phyloP scores from a whole-genome alignment of 2,113 vertebrate species.

The Larimichthys crocea region DNA sequence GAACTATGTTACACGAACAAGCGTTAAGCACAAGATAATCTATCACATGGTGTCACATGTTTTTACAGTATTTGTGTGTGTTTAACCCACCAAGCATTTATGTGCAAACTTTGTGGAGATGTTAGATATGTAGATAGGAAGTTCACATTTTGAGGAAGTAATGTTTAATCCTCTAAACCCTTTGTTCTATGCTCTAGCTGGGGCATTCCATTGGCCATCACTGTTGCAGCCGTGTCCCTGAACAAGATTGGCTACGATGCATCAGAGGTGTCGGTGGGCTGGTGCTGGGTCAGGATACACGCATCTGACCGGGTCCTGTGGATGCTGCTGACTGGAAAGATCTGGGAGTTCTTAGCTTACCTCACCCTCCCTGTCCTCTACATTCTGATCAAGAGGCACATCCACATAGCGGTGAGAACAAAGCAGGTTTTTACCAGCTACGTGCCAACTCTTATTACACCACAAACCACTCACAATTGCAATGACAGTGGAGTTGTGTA shows the following conservation, averaged over 20 bases:
- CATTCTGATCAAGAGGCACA: constrained; percentile 93
- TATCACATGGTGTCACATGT: constrained; percentile 48
- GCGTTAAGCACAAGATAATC: constrained; percentile 20
- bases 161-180: neutral
- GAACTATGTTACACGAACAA: neutral
- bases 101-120: neutral
- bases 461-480: neutral
- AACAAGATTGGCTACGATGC: constrained; percentile 95
- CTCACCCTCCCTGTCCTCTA: constrained; percentile 91
- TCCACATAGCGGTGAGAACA: constrained; percentile 89
- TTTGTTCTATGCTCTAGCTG: constrained; percentile 83
- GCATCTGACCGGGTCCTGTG: constrained; percentile 89
- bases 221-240: constrained; percentile 85
- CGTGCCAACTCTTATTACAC: neutral
- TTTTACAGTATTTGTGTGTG: neutral
- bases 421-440: neutral
- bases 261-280: constrained; percentile 95
- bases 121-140: neutral
- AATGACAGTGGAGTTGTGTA: neutral
- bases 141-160: constrained; percentile 9
- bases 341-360: constrained; percentile 96
- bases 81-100: neutral
- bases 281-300: constrained; percentile 94
- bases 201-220: constrained; percentile 92
- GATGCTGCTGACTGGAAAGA: constrained; percentile 95